Percentiles rank a stretch among this genome's conserved stretches.
These are phyloP conservation scores for Xiphydria camelus DNA, from an alignment of 2,888 invertebrate genomes.

Conservation along the genomic window DNA sequence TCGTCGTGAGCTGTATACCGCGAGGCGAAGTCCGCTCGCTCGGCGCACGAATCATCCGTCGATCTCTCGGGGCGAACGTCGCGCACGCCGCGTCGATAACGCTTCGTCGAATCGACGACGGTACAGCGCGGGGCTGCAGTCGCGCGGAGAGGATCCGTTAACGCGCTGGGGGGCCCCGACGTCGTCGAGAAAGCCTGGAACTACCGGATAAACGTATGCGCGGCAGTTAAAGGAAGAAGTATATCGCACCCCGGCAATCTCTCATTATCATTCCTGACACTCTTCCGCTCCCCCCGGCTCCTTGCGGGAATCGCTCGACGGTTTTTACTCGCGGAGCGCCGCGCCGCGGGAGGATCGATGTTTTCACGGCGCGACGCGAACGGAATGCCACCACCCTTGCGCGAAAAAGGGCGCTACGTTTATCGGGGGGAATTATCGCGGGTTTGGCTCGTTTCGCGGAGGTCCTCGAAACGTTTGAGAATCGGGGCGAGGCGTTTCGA, in stretches of 20 bases:
- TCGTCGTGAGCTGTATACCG: too few relatives aligned
- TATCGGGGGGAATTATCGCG: too few relatives aligned
- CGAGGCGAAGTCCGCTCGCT: constrained; percentile 1
- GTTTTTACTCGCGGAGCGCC: constrained; percentile 13
- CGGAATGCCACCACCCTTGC: too few relatives aligned
- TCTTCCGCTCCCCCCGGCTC: constrained; percentile 33
- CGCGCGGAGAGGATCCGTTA: not conserved
- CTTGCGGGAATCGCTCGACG: constrained; percentile 29
- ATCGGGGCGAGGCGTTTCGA: too few relatives aligned
- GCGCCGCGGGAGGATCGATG: too few relatives aligned
- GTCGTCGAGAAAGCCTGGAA: not conserved
- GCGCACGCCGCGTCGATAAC: constrained; percentile 17
- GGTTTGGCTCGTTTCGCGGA: too few relatives aligned
- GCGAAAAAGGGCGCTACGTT: too few relatives aligned
- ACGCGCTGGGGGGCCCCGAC: not conserved
- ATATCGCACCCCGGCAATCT: constrained; percentile 48
- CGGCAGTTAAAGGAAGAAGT: constrained; percentile 33
- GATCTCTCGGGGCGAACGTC: constrained; percentile 17
- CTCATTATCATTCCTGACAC: constrained; percentile 52
- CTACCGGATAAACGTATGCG: constrained; percentile 25
- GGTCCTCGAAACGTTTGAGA: too few relatives aligned
- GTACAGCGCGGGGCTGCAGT: too few relatives aligned
- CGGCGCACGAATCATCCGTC: constrained; percentile 12
- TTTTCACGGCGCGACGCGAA: too few relatives aligned
- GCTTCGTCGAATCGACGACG: too few relatives aligned